A percentile compares a stretch with the other conserved stretches of the same genome.
Conservation (phyloP, 1,140 invertebrate genomes). For the Drosophila insularis region DNA sequence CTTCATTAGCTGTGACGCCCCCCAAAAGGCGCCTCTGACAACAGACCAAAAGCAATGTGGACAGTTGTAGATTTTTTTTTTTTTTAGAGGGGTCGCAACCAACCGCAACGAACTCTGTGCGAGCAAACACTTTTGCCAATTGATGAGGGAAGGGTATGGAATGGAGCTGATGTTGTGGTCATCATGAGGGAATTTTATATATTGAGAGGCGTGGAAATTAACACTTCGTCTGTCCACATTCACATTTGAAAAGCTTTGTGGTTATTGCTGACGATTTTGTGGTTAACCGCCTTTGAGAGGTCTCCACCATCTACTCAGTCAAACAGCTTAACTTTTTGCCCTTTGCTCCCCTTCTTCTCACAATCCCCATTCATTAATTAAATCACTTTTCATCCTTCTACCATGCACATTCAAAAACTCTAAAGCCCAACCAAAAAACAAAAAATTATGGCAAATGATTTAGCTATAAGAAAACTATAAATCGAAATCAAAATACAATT, state of each 20-base stretch:
- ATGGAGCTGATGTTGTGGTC: conserved; percentile 13
- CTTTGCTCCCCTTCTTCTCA: conserved; percentile 24
- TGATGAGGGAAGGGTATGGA: neutral
- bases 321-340: conserved; percentile 29
- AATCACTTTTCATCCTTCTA: conserved; percentile 23
- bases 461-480: conserved; percentile 50
- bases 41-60: conserved; percentile 41
- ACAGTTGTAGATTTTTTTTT: neutral
- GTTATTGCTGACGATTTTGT: conserved; percentile 33
- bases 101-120: conserved; percentile 1
- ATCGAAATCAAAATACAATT: conserved; percentile 77
- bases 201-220: conserved; percentile 52
- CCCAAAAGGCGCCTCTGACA: neutral
- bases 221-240: conserved; percentile 38
- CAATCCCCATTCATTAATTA: conserved; percentile 19
- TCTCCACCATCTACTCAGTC: conserved; percentile 3
- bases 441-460: conserved; percentile 29
- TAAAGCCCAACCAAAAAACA: neutral
- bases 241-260: conserved; percentile 62
- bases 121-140: conserved; percentile 23
- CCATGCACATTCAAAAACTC: neutral
- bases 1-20: no score
- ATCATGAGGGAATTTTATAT: conserved; percentile 26
- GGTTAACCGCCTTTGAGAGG: conserved; percentile 56
- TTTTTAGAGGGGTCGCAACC: no score